These are phyloP conservation scores for Augochlora pura DNA, from an alignment of 1,140 invertebrate genomes.

Conservation along the genomic window DNA sequence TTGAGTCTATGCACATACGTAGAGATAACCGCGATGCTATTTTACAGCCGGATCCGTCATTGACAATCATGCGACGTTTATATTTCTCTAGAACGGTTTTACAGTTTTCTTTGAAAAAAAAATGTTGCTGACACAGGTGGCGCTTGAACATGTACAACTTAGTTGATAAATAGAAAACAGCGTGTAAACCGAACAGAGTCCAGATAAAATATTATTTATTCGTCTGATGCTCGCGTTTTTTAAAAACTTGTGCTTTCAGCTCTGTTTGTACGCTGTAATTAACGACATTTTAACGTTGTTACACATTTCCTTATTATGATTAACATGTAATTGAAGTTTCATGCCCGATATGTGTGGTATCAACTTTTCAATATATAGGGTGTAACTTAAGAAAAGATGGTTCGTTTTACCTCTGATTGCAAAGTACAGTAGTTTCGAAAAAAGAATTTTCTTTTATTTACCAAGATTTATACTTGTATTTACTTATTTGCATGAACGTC, in stretches of 20 bases:
- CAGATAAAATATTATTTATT: slow-evolving; percentile 13
- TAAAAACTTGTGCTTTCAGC: neutral
- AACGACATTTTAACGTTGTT: neutral
- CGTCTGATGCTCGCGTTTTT: neutral
- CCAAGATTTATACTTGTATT: neutral
- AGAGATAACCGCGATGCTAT: neutral
- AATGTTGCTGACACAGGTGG: slow-evolving; percentile 30
- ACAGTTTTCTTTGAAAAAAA: neutral
- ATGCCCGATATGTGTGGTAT: slow-evolving; percentile 14
- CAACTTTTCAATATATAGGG: neutral
- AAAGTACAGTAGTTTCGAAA: neutral
- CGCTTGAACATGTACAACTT: slow-evolving; percentile 16
- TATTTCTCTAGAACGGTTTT: neutral
- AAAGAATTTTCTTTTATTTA: neutral
- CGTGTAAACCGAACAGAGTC: neutral
- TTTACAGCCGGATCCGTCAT: neutral
- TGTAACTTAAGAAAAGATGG: neutral
- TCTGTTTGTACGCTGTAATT: neutral
- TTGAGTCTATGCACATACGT: neutral
- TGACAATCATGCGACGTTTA: neutral
- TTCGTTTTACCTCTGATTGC: too few relatives aligned
- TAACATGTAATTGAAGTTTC: slow-evolving; percentile 3
- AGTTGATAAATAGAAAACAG: slow-evolving; percentile 39
- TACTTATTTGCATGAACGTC: too few relatives aligned
- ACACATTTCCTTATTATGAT: neutral